phyloP scores from a whole-genome alignment of 1,140 invertebrate genomes.

The Eueides isabella region DNA sequence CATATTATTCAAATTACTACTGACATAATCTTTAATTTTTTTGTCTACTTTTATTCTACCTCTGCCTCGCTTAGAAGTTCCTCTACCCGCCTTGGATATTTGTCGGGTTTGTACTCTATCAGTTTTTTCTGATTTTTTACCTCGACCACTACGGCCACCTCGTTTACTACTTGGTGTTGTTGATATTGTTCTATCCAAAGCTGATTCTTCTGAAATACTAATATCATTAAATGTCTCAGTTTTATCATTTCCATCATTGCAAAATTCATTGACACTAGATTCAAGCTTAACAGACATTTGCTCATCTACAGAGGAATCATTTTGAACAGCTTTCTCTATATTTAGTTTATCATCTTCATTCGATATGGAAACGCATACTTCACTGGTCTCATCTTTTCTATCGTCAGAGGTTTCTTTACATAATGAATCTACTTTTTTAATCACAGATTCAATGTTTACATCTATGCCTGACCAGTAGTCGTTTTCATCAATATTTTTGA shows the following conservation, averaged over 20 bases:
- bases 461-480: slow-evolving; percentile 90
- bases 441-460: slow-evolving; percentile 90
- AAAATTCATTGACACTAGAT: not conserved
- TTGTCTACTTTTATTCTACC: slow-evolving; percentile 81
- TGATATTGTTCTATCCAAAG: slow-evolving; percentile 39
- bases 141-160: slow-evolving; percentile 81
- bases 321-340: slow-evolving; percentile 24
- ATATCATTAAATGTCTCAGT: slow-evolving; percentile 37
- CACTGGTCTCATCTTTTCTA: slow-evolving; percentile 43
- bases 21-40: slow-evolving; percentile 82
- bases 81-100: slow-evolving; percentile 82
- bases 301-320: slow-evolving; percentile 25
- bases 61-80: slow-evolving; percentile 78
- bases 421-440: slow-evolving; percentile 88
- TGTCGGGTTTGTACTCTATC: slow-evolving; percentile 82
- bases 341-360: slow-evolving; percentile 28
- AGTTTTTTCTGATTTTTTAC: slow-evolving; percentile 79
- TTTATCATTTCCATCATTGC: slow-evolving; percentile 27
- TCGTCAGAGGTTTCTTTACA: slow-evolving; percentile 67
- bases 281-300: slow-evolving; percentile 27
- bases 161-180: slow-evolving; percentile 58
- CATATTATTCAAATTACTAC: slow-evolving; percentile 71
- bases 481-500: slow-evolving; percentile 84
- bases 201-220: slow-evolving; percentile 48
- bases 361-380: slow-evolving; percentile 17